Evolutionary conservation across 2,113 vertebrate species (phyloP), one percentile per base, ranked within the genome.

Genomic region (Phrynocephalus versicolor): DNA sequence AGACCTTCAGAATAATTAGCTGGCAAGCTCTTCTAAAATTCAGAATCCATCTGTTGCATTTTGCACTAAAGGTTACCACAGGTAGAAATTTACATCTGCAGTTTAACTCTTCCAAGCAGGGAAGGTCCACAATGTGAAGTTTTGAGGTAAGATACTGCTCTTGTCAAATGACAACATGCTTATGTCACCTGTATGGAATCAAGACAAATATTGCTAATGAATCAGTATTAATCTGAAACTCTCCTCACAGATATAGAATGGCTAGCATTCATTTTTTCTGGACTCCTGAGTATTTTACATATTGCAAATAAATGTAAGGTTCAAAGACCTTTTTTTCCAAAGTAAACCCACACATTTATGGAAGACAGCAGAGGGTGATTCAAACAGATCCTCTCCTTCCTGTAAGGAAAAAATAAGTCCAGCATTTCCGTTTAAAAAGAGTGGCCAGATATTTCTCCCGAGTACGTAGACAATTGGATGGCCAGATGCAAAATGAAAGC

Each of bases 1-100:
- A 41, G 57, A 70, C 25, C 3, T 78, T 77, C 91, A 92, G 81
- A 51, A 85, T 18, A 73, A 82, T 85, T 82, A 90, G 78, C 87
- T 4, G 0, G 82, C 79, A 77, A 89, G 82, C 87, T 5, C 45
- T 51, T 51, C 45, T 51, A 51, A 51, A 51, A 51, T 10, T 51
- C 45, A 10, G 45, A 51, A 51, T 51, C 5, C 5, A 0, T 58
- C 77, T 62, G 18, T 88, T 95, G 92, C 85, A 7, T n/a, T n/a
- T n/a, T n/a, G n/a, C n/a, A n/a, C n/a, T 82, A 0, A 0, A 58
- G 73, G 0, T 51, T 55, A 35, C 8, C 45, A 51, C 10, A 51
- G 45, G 45, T 51, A 51, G 45, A 51, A 51, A 51, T 51, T 51
- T 10, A 51, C 10, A 51, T 51, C 45, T 67, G 65, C 89, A 88